A percentile compares a stretch with the other conserved stretches of the same genome.
Evolutionary conservation across 92 coral and sea anemone species (phyloP).

Genomic region (Actinernus sp.): DNA sequence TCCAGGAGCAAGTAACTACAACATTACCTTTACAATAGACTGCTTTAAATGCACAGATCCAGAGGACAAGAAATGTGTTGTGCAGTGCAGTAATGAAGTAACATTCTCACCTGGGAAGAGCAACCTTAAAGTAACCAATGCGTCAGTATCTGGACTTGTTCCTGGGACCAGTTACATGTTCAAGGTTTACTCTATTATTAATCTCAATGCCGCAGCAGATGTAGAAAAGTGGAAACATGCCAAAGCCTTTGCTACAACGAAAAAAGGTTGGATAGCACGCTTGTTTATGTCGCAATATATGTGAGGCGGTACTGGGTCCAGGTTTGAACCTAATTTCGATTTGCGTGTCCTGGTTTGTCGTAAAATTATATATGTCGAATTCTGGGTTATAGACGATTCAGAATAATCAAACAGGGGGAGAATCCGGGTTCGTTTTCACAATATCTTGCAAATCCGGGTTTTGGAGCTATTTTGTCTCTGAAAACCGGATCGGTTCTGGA

Average conservation of each 20-base stretch:
- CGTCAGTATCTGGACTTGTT: conserved; percentile 54
- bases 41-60: conserved; percentile 64
- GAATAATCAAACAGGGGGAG: too few species aligned
- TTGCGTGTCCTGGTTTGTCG: too few species aligned
- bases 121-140: conserved; percentile 37
- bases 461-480: too few species aligned
- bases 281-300: too few species aligned
- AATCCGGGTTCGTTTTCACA: too few species aligned
- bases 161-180: conserved; percentile 57
- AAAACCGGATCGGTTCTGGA: too few species aligned
- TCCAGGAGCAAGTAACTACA: neutral
- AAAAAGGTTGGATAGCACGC: too few species aligned
- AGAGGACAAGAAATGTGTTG: conserved; percentile 48
- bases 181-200: conserved; percentile 66
- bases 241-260: conserved; percentile 44
- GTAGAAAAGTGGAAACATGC: conserved; percentile 67
- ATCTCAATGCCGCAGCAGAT: conserved; percentile 32
- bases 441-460: too few species aligned
- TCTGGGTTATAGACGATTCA: too few species aligned
- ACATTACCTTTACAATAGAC: conserved; percentile 49
- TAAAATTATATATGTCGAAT: too few species aligned
- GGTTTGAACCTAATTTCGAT: too few species aligned
- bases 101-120: conserved; percentile 46
- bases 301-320: too few species aligned
- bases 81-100: conserved; percentile 31